Base-by-base conservation (phyloP, 92 coral and sea anemone species). In the Porites cylindrica region DNA sequence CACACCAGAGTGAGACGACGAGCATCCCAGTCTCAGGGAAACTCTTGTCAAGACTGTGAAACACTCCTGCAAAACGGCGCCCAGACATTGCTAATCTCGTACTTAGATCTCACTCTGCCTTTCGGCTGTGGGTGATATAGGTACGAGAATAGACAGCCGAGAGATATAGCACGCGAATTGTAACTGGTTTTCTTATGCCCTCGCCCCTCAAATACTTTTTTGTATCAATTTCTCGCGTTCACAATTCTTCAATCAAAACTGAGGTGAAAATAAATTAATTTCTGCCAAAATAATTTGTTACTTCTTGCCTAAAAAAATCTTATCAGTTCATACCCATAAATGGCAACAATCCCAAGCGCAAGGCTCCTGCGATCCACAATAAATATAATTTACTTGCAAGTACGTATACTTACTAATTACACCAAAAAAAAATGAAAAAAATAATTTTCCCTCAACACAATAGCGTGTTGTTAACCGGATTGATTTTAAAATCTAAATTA, bases 311-410 rank as follows among this genome's bases (percentile, higher is more conserved):
- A 74, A 20, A 38, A 38, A 51, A 62, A 62, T 7, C 16, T 10
- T 8, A 56, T 56, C 61, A 56, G 19, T 74, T 72, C 9, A 73
- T 16, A 74, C 62, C 43, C 23, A 7, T 51, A 47, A 19, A 38
- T 38, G 9, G 51, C 54, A 19, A 23, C 19, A 17, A 12, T 16
- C 69, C 29, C 47, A 3, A 3, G 47, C 4, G 47, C 47, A 38
- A 38, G 61, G 61, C 61, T 10, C 43, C 43, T 38, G 43, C 13
- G 14, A 77, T 77, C 53, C 81, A 23, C 82, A 62, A 62, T 29
- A 80, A 50, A 80, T 80, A 66, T 14, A 10, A 20, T 66, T 51
- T 80, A 18, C 64, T 67, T 61, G 51, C 11, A 51, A 72, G 20
- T 29, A 6, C 12, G 12, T 10, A 8, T 11, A 70, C 74, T 69